Conservation (phyloP, 2,113 vertebrate genomes). For the Chloropsis cyanopogon region DNA sequence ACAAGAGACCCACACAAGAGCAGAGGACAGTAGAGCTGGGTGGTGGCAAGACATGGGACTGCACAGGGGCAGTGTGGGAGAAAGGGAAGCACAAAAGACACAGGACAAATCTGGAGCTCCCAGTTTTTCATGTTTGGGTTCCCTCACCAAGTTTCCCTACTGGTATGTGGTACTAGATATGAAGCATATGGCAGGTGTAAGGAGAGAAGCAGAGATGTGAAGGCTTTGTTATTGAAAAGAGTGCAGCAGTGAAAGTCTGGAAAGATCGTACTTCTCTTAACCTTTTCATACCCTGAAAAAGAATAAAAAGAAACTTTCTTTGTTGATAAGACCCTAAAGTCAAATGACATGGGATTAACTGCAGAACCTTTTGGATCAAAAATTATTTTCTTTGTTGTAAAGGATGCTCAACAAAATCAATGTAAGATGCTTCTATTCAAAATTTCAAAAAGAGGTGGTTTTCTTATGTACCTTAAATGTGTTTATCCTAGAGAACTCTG, state of each 20-base stretch:
- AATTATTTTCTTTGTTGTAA: neutral
- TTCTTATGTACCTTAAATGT: neutral
- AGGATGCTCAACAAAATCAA: neutral
- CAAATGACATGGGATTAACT: neutral
- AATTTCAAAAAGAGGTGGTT: neutral
- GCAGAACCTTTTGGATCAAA: neutral
- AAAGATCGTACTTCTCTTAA: neutral
- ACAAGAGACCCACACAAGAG: fast-evolving
- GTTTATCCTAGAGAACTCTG: neutral
- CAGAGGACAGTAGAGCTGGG: fast-evolving
- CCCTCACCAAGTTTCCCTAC: neutral
- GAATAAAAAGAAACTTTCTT: neutral
- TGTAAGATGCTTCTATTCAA: neutral
- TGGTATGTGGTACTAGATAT: neutral
- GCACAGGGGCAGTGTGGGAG: neutral
- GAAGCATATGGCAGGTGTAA: neutral
- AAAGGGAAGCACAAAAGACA: neutral
- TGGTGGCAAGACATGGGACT: neutral
- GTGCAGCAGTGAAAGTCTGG: neutral
- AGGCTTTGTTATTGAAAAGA: neutral
- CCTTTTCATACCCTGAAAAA: neutral
- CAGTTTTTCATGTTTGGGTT: neutral
- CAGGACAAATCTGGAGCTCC: neutral
- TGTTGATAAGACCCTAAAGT: neutral
- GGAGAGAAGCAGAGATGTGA: neutral